Evolutionary conservation across 1,140 invertebrate genomes (phyloP), one percentile per base, ranked within the genome.

Genomic region (Tetramorium parvispinum): DNA sequence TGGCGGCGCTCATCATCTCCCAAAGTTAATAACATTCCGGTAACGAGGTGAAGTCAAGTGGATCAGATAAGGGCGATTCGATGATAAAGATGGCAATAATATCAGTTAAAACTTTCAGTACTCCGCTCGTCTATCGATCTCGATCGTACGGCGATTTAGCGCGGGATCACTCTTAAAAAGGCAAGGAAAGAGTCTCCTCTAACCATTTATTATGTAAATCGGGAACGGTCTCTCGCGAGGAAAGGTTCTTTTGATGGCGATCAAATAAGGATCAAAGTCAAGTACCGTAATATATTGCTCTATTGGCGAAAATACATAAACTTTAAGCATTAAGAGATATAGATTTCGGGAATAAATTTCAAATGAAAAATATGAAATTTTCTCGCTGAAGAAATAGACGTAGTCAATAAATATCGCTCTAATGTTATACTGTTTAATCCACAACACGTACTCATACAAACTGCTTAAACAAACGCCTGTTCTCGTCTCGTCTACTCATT

Each of bases 21-120:
- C n/a, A 59, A 83, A 83, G 68, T 59, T 83, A 75, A 83, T 83
- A 83, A 83, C 79, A 83, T 83, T 75, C 53, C 68, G 40, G 68
- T 83, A 83, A 83, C 53, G 53, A 83, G 51, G 66, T 59, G 37
- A 59, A 82, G 79, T 75, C 68, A 59, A 40, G 68, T 83, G 53
- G 79, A 46, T 83, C 68, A n/a, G 68, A 59, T 75, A 75, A 83
- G 68, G 27, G 68, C 79, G 68, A 75, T 73, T 59, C 53, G 79
- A 83, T 83, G 53, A 83, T 75, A 83, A 75, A 83, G 79, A 75
- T 59, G 79, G 79, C 79, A 83, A 75, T 83, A 83, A 83, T 75
- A 83, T 83, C 27, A 73, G 68, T 59, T 75, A 75, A 73, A 83
- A 83, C 40, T 83, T 83, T 83, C 8, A 59, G 18, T 49, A 37